Evolutionary conservation across 2,797 vertebrate species (phyloP).

Genomic region (Mastacembelus armatus): DNA sequence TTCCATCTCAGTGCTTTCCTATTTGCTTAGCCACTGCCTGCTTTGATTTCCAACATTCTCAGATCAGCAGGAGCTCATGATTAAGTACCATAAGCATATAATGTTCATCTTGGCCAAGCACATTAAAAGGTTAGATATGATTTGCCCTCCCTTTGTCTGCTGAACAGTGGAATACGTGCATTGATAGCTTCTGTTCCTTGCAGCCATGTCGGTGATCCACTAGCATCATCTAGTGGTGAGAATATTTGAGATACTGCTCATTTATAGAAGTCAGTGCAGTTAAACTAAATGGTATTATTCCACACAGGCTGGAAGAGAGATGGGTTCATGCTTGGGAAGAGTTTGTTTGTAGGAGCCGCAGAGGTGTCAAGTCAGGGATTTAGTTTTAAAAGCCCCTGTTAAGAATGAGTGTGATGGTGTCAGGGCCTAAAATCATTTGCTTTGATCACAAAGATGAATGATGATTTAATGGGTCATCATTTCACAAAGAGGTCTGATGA

Average conservation of each 20-base stretch:
- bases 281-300: constrained; percentile 15
- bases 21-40: constrained; percentile 60
- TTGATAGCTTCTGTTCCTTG: neutral
- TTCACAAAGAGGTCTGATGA: constrained; percentile 52
- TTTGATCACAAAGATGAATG: constrained; percentile 54
- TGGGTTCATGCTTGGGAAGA: constrained; percentile 19
- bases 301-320: constrained; percentile 18
- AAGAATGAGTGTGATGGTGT: constrained; percentile 38
- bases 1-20: constrained; percentile 60
- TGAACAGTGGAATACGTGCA: constrained; percentile 45
- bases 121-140: constrained; percentile 71
- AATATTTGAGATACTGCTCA: neutral
- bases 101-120: constrained; percentile 65
- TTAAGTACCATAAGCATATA: constrained; percentile 65
- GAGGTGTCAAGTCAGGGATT: constrained; percentile 38
- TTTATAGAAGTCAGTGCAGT: constrained; percentile 1
- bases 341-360: neutral
- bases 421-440: constrained; percentile 45
- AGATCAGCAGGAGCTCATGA: constrained; percentile 63
- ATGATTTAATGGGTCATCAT: constrained; percentile 52
- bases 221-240: constrained; percentile 69
- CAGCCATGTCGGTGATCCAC: constrained; percentile 23
- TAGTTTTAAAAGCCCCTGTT: constrained; percentile 41
- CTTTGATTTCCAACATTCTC: constrained; percentile 60
- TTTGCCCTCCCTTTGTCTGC: constrained; percentile 68